Conservation (phyloP, 2,888 invertebrate species). For the Hoplodrina ambigua region DNA sequence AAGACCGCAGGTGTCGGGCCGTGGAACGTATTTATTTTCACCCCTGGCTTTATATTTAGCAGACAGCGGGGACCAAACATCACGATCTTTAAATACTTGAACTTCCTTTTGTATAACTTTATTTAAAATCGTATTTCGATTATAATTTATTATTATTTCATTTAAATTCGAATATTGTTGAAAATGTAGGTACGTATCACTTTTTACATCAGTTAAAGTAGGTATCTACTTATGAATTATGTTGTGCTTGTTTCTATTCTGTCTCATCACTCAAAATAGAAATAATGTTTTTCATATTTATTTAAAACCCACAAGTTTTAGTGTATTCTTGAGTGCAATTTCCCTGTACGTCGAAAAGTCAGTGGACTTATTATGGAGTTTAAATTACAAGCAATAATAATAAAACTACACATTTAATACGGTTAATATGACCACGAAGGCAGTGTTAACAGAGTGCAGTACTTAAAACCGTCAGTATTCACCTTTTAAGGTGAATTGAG, state of each 20-base stretch:
- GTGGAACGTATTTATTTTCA: slow-evolving; percentile 14
- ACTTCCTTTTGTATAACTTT: neutral
- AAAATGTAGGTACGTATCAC: neutral
- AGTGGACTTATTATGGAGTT: slow-evolving; percentile 52
- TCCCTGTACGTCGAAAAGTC: slow-evolving; percentile 38
- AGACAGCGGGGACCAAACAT: slow-evolving; percentile 3
- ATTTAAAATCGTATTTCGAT: neutral
- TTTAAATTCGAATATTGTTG: neutral
- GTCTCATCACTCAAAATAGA: too few relatives aligned
- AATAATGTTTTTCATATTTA: too few relatives aligned
- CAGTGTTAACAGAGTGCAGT: slow-evolving; percentile 23
- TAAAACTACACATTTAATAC: slow-evolving; percentile 64
- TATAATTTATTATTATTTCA: too few relatives aligned
- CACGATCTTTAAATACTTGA: neutral
- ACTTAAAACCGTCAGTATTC: slow-evolving; percentile 13
- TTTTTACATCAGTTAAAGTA: neutral
- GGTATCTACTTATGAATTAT: neutral
- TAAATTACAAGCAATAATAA: slow-evolving; percentile 61
- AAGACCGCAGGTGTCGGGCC: slow-evolving; percentile 42
- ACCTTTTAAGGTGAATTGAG: slow-evolving; percentile 38
- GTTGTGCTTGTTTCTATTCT: too few relatives aligned
- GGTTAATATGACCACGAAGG: slow-evolving; percentile 34
- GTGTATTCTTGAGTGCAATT: slow-evolving; percentile 11
- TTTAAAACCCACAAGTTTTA: neutral
- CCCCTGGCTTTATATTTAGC: slow-evolving; percentile 12